Base-by-base conservation (phyloP, 2,797 vertebrate genomes). In the Melanotaenia maccullochi region DNA sequence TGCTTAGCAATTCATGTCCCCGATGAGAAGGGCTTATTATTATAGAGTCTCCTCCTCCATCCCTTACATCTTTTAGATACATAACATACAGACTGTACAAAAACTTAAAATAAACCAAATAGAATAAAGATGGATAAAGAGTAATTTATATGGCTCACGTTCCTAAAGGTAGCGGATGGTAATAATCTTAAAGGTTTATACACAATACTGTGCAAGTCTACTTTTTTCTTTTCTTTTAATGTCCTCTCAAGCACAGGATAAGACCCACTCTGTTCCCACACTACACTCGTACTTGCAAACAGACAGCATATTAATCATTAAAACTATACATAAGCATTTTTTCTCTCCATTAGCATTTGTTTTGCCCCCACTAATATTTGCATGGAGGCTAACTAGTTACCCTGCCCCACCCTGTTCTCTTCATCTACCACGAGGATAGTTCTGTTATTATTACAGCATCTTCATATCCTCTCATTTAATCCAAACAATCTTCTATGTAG, bases 401-500 rank as follows among this genome's bases (percentile, higher is more conserved):
- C 62, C 66, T 75, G 65, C 59, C 68, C 75, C 9, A 11, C 62
- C 72, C 59, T 47, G 42, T 65, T 83, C 71, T 69, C 51, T 65
- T 69, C 68, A 64, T 73, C 61, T 68, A 73, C 65, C n/a, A 2
- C 49, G 58, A 71, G 83, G 64, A 76, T 79, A 81, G 85, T 85
- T 71, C 60, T 81, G 63, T 61, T 82, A 60, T 87, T 90, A 78
- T 83, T 83, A 71, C 73, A 70, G 69, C 72, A 79, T 82, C 73
- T 87, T 78, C 68, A 82, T 82, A 85, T 82, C 75, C 75, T 71
- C 79, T 78, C 75, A 76, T 86, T 90, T 83, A 74, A 68, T 68
- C 55, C 78, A 67, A 78, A 82, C 83, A 80, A 70, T 72, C 63
- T 71, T 69, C 65, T 77, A 54, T 76, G 78, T 79, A 82, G 62